These are phyloP conservation scores for Globodera rostochiensis DNA, from an alignment of 1,140 invertebrate genomes.

Conservation along the genomic window DNA sequence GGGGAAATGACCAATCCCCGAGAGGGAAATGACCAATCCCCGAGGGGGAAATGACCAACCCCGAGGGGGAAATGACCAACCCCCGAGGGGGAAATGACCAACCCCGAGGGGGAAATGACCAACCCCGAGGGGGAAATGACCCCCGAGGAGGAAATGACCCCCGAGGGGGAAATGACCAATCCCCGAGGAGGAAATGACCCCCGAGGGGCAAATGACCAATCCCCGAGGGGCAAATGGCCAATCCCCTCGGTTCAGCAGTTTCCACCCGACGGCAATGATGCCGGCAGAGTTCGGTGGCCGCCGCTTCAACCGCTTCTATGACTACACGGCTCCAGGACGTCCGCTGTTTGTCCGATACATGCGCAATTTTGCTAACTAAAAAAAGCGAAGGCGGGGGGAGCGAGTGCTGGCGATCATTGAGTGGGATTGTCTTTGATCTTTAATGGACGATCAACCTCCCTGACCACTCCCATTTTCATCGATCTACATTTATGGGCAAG, in stretches of 20 bases:
- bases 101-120: too few species aligned
- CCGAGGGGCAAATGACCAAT: neutral
- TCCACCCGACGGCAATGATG: constrained; percentile 12
- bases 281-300: constrained; percentile 6
- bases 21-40: too few species aligned
- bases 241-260: constrained; percentile 7
- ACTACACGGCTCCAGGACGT: constrained; percentile 13
- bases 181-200: too few species aligned
- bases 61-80: neutral
- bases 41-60: too few species aligned
- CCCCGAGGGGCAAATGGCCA: neutral
- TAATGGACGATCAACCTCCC: too few species aligned
- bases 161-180: too few species aligned
- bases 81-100: neutral
- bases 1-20: neutral
- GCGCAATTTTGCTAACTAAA: constrained; percentile 9
- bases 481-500: too few species aligned
- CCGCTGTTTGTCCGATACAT: constrained; percentile 27
- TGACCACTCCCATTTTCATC: too few species aligned
- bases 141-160: too few species aligned
- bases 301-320: constrained; percentile 15
- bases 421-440: too few species aligned
- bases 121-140: too few species aligned
- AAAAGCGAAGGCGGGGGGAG: neutral
- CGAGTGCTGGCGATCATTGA: neutral